Evolutionary conservation across 2,113 vertebrate species (phyloP).

Genomic region (Zapus hudsonius): DNA sequence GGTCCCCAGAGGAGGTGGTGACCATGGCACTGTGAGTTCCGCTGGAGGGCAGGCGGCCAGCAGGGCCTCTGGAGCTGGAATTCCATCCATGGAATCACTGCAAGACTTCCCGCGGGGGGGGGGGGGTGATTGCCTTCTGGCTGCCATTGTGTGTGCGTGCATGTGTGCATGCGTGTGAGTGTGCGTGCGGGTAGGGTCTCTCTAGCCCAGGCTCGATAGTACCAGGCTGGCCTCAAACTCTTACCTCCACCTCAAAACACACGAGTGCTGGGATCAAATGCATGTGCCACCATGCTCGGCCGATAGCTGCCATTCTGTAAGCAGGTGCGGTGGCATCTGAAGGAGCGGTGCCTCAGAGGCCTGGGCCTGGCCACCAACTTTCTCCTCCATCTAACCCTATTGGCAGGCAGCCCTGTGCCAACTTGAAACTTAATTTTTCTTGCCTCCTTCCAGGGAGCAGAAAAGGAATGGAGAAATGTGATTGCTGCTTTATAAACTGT

Average conservation of each 20-base stretch:
- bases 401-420: background rate
- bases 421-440: background rate
- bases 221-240: no score
- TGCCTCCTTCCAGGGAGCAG: background rate
- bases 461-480: background rate
- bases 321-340: background rate
- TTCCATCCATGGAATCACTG: background rate
- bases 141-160: background rate
- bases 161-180: no score
- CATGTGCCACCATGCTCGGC: no score
- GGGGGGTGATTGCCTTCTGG: background rate
- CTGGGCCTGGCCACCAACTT: no score
- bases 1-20: background rate
- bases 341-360: background rate
- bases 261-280: no score
- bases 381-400: no score
- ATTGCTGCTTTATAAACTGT: background rate
- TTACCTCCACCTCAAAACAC: no score
- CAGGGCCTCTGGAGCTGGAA: background rate
- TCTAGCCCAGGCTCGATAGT: no score
- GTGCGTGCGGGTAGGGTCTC: no score
- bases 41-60: background rate
- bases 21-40: fast-evolving
- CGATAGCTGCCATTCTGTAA: fast-evolving
- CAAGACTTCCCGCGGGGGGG: background rate